Evolutionary conservation across 2,888 invertebrate genomes (phyloP).

Genomic region (Atrina japonica): DNA sequence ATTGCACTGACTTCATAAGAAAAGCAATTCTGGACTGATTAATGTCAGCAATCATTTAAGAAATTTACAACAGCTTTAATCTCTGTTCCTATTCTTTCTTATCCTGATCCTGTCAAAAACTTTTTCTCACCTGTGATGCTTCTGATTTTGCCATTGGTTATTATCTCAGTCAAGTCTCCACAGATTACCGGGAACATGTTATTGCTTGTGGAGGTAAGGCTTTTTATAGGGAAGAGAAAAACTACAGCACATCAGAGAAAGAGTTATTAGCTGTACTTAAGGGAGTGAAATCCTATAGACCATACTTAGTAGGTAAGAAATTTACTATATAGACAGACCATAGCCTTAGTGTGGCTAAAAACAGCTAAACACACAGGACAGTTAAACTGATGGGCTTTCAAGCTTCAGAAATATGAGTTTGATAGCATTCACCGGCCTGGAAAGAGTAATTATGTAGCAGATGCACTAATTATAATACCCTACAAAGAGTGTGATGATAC

Average conservation of each 20-base stretch:
- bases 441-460: conserved; percentile 26
- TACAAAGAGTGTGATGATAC: not conserved
- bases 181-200: conserved; percentile 36
- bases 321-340: conserved; percentile 52
- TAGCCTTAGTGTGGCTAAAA: conserved; percentile 38
- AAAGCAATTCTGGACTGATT: conserved; percentile 52
- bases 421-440: conserved; percentile 33
- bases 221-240: conserved; percentile 30
- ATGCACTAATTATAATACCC: conserved; percentile 13
- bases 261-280: conserved; percentile 48
- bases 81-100: conserved; percentile 43
- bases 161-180: conserved; percentile 48
- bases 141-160: conserved; percentile 42
- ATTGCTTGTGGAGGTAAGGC: conserved; percentile 44
- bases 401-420: conserved; percentile 44
- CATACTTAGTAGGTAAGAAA: conserved; percentile 35
- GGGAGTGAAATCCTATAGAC: conserved; percentile 39
- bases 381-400: conserved; percentile 35
- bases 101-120: conserved; percentile 41
- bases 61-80: conserved; percentile 58
- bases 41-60: conserved; percentile 49
- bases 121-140: conserved; percentile 51
- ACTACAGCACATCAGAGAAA: conserved; percentile 35
- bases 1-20: conserved; percentile 65
- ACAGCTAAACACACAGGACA: conserved; percentile 34